Percentiles rank a stretch among this genome's conserved stretches.
Evolutionary conservation across 2,797 vertebrate genomes (phyloP).

Genomic region (Brachyrhaphis roseni): DNA sequence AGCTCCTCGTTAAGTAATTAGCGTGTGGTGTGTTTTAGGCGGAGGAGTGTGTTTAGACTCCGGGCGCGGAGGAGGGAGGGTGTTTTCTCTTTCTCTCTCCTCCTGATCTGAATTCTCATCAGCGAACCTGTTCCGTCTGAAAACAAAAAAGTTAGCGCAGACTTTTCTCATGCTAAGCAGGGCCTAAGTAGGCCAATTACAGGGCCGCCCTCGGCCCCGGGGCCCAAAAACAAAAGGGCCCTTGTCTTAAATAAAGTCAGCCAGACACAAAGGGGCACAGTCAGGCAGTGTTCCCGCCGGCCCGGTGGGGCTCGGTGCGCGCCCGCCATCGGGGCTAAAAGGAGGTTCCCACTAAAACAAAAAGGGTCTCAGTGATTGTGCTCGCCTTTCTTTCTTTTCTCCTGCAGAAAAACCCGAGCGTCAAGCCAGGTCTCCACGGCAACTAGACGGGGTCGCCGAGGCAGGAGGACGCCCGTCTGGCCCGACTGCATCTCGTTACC

Average conservation of each 20-base stretch:
- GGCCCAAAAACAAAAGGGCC: slow-evolving; percentile 93
- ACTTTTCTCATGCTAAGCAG: slow-evolving; percentile 98
- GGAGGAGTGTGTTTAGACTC: slow-evolving; percentile 43
- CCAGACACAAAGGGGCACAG: slow-evolving; percentile 69
- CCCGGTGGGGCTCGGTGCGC: slow-evolving; percentile 26
- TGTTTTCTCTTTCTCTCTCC: slow-evolving; percentile 76
- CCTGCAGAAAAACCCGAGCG: slow-evolving; percentile 42
- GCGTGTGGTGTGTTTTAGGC: slow-evolving; percentile 88
- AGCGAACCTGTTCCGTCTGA: slow-evolving; percentile 76
- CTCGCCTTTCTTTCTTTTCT: slow-evolving; percentile 56
- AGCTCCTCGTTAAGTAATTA: slow-evolving; percentile 91
- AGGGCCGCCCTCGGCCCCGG: slow-evolving; percentile 87
- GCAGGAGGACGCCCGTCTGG: slow-evolving; percentile 55
- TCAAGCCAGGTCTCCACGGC: slow-evolving; percentile 74
- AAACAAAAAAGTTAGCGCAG: slow-evolving; percentile 78
- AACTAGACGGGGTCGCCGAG: slow-evolving; percentile 67
- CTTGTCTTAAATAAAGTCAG: slow-evolving; percentile 97
- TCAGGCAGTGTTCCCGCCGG: slow-evolving; percentile 54
- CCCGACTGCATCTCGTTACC: neutral
- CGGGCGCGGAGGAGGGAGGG: neutral
- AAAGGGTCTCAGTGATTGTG: slow-evolving; percentile 80
- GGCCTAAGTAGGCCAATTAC: slow-evolving; percentile 98
- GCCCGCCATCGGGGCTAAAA: slow-evolving; percentile 50
- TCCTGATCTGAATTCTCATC: slow-evolving; percentile 97
- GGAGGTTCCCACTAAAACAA: slow-evolving; percentile 82